Evolutionary conservation across 2,797 vertebrate genomes (phyloP).

Genomic region (Sphenopsis melanotis): DNA sequence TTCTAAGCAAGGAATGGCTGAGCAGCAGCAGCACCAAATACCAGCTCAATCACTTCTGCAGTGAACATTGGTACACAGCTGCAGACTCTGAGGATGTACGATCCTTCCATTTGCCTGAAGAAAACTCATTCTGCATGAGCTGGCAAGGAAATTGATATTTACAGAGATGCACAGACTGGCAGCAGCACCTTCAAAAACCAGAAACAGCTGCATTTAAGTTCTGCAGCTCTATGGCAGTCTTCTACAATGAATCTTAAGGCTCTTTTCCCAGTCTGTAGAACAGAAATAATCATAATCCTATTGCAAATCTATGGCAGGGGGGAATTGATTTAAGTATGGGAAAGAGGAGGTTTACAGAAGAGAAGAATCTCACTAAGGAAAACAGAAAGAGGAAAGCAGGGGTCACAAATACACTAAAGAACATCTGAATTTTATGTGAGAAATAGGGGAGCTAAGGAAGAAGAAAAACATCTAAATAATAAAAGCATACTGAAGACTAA

Average conservation of each 20-base stretch:
- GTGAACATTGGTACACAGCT: neutral
- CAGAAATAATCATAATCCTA: neutral
- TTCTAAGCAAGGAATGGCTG: neutral
- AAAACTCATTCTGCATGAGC: neutral
- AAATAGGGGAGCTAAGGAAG: neutral
- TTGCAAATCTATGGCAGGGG: neutral
- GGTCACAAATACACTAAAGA: neutral
- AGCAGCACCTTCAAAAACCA: neutral
- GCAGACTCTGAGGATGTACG: neutral
- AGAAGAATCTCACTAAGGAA: neutral
- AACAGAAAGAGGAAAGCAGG: neutral
- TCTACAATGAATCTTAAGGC: neutral
- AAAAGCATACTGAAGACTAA: neutral
- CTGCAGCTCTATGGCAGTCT: neutral
- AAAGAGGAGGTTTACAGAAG: neutral
- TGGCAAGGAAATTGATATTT: neutral
- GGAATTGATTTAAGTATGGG: neutral
- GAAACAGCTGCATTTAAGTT: neutral
- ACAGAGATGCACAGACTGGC: neutral
- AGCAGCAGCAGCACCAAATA: neutral
- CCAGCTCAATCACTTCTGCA: neutral
- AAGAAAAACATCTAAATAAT: neutral
- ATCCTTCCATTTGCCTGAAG: neutral
- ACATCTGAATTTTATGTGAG: neutral
- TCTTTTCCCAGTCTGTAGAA: neutral